Evolutionary conservation across 2,797 vertebrate genomes (phyloP), one percentile per base, ranked within the genome.

Genomic region (Sebastes minor): DNA sequence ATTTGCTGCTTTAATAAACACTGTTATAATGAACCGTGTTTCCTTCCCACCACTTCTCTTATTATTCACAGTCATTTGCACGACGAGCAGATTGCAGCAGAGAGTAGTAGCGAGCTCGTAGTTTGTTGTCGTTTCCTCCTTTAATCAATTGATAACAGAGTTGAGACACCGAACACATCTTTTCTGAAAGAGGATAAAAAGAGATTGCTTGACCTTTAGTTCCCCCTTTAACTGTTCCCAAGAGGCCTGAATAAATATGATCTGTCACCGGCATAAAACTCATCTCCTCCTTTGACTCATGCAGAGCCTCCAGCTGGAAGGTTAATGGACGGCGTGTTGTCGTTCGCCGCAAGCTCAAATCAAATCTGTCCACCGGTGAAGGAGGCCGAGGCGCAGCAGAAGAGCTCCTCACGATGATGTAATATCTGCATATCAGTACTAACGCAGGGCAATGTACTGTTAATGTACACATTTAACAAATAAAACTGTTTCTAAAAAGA

Each of bases 161-260:
- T 12, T 2, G 20, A 59, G 11, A 16, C 8, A 1, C 20, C 10
- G 5, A 49, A 14, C 20, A 1, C 56, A 59, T 42, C 35, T 73
- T 35, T 22, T 9, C 20, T 38, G 33, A 49, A 30, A 25, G 53
- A 61, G 22, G 35, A 78, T 57, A 30, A 46, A 71, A 68, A 16
- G 66, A 66, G 55, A 86, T 74, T 28, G 46, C 12, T 68, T 60
- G 80, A 86, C 84, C 86, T 83, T 75, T 70, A 25, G 25, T 74
- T 79, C 52, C 28, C 23, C n/a, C 28, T 70, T n/a, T 42, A 60
- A 73, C 78, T n/a, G 73, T 69, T 32, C 74, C 80, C 74, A 68
- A 0, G 42, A 69, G 76, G 83, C 46, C 71, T 56, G 27, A 57
- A 82, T 78, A 67, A 74, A 88, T 77, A 73, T 64, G 56, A 73